Conservation (phyloP, 2,113 vertebrate species). For the Miniopterus natalensis region DNA sequence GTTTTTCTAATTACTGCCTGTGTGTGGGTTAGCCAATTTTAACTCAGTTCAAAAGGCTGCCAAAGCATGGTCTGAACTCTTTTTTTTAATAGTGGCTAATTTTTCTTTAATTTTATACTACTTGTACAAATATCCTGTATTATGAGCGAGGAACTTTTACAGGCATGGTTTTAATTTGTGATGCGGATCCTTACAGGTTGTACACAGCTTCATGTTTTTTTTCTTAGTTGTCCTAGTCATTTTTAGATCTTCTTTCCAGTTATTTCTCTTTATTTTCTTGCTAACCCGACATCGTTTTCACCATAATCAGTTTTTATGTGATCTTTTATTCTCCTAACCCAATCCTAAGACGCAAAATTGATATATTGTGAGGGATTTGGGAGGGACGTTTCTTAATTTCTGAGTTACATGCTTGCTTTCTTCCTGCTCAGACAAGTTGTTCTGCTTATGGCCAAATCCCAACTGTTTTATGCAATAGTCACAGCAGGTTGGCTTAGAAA, state of each 20-base stretch:
- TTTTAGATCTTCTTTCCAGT: background rate
- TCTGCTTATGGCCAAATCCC: background rate
- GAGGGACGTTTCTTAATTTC: background rate
- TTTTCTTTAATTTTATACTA: background rate
- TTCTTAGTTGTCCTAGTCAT: background rate
- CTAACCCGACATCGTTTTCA: background rate
- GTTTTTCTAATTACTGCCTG: constrained; percentile 26
- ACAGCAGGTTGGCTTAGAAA: background rate
- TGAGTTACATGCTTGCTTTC: background rate
- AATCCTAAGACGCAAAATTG: background rate
- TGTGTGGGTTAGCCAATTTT: constrained; percentile 34
- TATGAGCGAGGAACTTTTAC: background rate
- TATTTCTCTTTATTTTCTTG: background rate
- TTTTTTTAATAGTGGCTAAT: background rate
- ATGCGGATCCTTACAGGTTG: background rate
- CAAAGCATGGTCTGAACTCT: background rate
- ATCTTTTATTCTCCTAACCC: background rate
- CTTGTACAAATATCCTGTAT: background rate
- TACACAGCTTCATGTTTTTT: background rate
- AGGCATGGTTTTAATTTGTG: background rate
- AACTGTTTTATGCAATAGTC: background rate
- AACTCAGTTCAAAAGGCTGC: background rate
- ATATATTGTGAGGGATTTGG: background rate
- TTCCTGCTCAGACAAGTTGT: background rate
- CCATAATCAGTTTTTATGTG: background rate